Evolutionary conservation across 1,140 invertebrate species (phyloP), one percentile per base, ranked within the genome.

Genomic region (Pseudomyrmex flavicornis): DNA sequence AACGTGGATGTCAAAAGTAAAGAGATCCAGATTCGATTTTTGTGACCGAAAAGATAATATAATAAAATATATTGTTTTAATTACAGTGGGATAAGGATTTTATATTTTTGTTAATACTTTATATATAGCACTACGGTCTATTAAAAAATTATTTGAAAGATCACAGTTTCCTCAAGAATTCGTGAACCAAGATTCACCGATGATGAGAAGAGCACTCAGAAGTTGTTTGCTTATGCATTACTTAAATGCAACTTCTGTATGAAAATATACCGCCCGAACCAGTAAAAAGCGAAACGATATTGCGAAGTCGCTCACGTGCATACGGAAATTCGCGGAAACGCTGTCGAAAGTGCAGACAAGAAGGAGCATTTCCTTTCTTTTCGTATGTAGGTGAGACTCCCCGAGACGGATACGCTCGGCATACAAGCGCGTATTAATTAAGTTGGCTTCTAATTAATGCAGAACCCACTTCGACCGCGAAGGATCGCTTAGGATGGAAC

Each of bases 391-490:
- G 50, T 12, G 26, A 77, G 22, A 63, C 46, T 82, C 50, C 66
- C 66, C 75, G 35, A 15, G 73, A 50, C 52, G 59, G 52, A 26
- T 54, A 61, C 56, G 66, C 76, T 9, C 46, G 54, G 20, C 72
- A 52, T 66, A 84, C 56, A 85, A 82, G 70, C 70, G 75, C 70
- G 76, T 87, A 88, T 88, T 87, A 87, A 85, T 87, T 87, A 88
- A 87, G 85, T 87, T 70, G 82, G 63, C 58, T 88, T 88, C 79
- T 85, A 87, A 87, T 88, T 88, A 88, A 88, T 88, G 75, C 82
- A 72, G 80, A 86, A 70, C 72, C 83, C 66, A 82, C 86, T 85
- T 85, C 73, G 84, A 80, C 86, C 79, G 69, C 84, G 86, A 70
- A 85, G 79, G 63, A 85, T 89, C 84, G 69, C 79, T 86, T 70